Conservation (phyloP, 1,140 invertebrate genomes). For the Cheumatopsyche charites region DNA sequence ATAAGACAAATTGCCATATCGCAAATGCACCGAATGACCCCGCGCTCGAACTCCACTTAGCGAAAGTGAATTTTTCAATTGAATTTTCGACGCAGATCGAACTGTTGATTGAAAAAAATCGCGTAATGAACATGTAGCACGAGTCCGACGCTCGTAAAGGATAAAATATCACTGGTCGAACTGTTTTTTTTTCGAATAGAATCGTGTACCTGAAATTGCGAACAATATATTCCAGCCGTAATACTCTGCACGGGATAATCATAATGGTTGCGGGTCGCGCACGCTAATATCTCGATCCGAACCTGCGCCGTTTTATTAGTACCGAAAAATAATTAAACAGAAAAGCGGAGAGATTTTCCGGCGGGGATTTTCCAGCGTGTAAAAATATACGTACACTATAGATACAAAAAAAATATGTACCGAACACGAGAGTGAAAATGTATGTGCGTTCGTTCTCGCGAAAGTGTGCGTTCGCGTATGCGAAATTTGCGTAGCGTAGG, state of each 20-base stretch:
- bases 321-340: slow-evolving; percentile 21
- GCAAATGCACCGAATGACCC: no score
- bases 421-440: no score
- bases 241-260: slow-evolving; percentile 33
- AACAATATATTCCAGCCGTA: not conserved
- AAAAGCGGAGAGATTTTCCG: not conserved
- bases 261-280: slow-evolving; percentile 23
- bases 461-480: no score
- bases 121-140: slow-evolving; percentile 9
- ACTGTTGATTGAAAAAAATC: not conserved
- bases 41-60: no score
- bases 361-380: no score
- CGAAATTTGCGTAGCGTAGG: no score
- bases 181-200: slow-evolving; percentile 10
- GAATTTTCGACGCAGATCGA: no score
- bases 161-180: slow-evolving; percentile 28
- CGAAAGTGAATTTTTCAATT: no score
- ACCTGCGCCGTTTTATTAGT: slow-evolving; percentile 29
- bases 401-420: no score
- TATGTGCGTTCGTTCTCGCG: no score
- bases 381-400: no score
- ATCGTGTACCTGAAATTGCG: slow-evolving; percentile 3
- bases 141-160: not conserved
- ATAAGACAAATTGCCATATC: not conserved
- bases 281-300: slow-evolving; percentile 32